Base-by-base conservation (phyloP, 2,113 vertebrate genomes). In the Propithecus coquereli region DNA sequence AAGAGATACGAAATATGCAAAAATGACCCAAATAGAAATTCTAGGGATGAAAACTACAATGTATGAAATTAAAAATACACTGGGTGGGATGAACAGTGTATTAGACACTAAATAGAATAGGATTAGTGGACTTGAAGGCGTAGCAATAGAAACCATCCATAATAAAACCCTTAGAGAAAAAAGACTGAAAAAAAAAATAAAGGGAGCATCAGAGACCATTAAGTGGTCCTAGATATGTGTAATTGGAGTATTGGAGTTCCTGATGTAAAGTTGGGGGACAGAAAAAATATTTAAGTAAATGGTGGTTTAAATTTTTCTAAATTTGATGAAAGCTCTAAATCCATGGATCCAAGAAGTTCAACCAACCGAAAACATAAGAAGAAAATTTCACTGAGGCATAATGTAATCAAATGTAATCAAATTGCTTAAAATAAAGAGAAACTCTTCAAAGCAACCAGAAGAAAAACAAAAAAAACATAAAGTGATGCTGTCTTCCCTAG, bases 271-370 rank as follows among this genome's bases (percentile, higher is more conserved):
- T 63, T 17, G 7, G 16, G 59, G 10, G 16, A 2, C 16, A 45
- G 32, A 65, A 89, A 52, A 91, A 59, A 30, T 30, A 37, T 59
- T 63, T 82, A 16, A 87, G 80, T 22, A 74, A 90, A 76, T 85
- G 81, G 52, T 84, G 3, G 9, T 23, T 83, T 92, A 92, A 54
- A 25, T 92, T 83, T 76, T 91, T 94, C 54, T n/a, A 59, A 96
- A 66, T 81, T 45, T 86, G 34, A 68, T 87, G 52, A 68, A 91
- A 87, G 9, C 2, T 82, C 57, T 50, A 84, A 74, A 57, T 7
- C 45, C 40, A 76, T 12, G 82, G 20, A 61, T 81, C 30, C 57
- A 86, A 95, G 71, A n/a, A 65, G 16, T 8, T 90, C 68, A 83
- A 71, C 30, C 88, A 93, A 96, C 23, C 12, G 3, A 30, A 76